Base-by-base conservation (phyloP, 2,113 vertebrate genomes). In the Terrapene triunguis region DNA sequence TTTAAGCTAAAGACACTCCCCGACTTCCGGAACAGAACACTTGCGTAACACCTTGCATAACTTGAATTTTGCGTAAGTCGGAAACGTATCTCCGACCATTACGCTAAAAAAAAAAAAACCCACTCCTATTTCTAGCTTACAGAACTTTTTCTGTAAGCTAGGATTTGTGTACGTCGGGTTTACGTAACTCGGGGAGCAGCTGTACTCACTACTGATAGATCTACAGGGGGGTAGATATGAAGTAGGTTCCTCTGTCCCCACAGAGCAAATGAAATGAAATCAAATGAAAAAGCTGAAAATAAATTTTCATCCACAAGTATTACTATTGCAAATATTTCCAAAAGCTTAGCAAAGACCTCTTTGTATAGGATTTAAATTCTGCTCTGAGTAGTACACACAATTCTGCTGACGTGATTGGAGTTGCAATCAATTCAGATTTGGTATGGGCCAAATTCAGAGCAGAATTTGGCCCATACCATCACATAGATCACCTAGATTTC, bases 211-310 rank as follows among this genome's bases (percentile, higher is more conserved):
- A 83, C 19, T 55, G 80, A 74, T 2, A 53, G 8, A 2, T 54
- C 62, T 44, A 44, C 44, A 27, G 72, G 89, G 91, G 27, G 3
- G 1, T 9, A 57, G 89, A 35, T 53, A 90, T 0, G 90, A 35
- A 81, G 42, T 2, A 87, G 0, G 0, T 50, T 74, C 53, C 27
- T 82, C 48, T 25, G 57, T 51, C 17, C 9, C 11, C 4, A 83
- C 27, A 53, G 25, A 90, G 65, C 25, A 90, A 80, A 90, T 80
- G 42, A 32, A 90, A 62, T 62, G 12, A 62, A 59, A 62, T 12
- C 5, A 74, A 90, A 53, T 32, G 9, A n/a, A 62, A n/a, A 47
- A 54, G 21, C 8, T 54, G 53, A 54, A 54, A 86, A 51, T 27
- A 25, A 89, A 78, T 9, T 29, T 91, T n/a, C 35, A 85, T 80